Evolutionary conservation across 2,888 invertebrate genomes (phyloP), one percentile per base, ranked within the genome.

Genomic region (Hydropsyche betteni): DNA sequence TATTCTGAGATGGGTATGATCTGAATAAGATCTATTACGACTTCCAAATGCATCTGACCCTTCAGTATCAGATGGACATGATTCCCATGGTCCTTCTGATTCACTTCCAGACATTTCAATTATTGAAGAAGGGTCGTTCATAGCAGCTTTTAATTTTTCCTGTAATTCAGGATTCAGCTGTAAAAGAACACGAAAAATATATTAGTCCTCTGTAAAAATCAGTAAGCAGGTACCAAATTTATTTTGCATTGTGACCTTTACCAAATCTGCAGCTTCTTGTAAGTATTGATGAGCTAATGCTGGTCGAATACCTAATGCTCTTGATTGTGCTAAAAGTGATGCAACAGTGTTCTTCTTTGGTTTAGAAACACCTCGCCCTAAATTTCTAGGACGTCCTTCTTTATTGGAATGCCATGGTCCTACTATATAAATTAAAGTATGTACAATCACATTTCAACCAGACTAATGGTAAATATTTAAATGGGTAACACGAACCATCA

Each of bases 301-400:
- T 7, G 94, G 94, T 81, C 94, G 90, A 5, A 94, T 89, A 0
- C 94, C 94, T 52, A 95, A 88, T 5, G 95, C 95, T 76, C 96
- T 86, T 82, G 94, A 94, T 85, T 95, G 95, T 0, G 95, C 95
- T 80, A 96, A 85, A 71, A 96, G 85, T 2, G 95, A 95, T 0
- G 96, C 96, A 0, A 96, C 96, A 0, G 96, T 96, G 84, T 96
- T 96, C 88, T 96, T 96, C 89, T 96, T 96, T 78, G 95, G 95
- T 84, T 95, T 95, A 81, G 94, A 94, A 33, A 95, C 94, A 0
- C 95, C 95, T 5, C 95, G 89, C 34, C 95, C 95, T 36, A 95
- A 88, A 85, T 95, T 95, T 8, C 95, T 89, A 0, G 95, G 94
- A 50, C 95, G 85, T 4, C 94, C 93, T 82, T 95, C 95, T 79